Base-by-base conservation (phyloP, 1,140 invertebrate genomes). In the Scaptomyza graminum region DNA sequence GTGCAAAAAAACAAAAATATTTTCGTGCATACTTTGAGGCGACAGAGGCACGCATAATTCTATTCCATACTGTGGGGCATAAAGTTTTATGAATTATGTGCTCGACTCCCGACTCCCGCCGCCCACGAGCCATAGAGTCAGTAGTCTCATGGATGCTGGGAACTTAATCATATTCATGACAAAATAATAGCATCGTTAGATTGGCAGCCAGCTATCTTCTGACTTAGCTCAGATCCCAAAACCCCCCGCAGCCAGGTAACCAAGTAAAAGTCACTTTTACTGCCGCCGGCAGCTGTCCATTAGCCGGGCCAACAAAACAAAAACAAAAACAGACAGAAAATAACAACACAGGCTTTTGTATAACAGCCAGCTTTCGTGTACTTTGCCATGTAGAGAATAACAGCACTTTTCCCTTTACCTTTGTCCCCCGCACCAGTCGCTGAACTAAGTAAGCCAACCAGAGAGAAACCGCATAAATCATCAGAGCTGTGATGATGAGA, bases 181-280 rank as follows among this genome's bases (percentile, higher is more conserved):
- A 84, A 84, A 73, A 66, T 84, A 84, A 84, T 84, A 80, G 72
- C 80, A 79, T 84, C 80, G 80, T 84, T 83, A 84, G 57, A 78
- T 71, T 49, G 76, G 47, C 76, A 62, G 50, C 11, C n/a, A 22
- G 13, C 34, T 18, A 6, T 4, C 61, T 52, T 4, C 61, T 52
- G 60, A 44, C 51, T 12, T 41, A 34, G 7, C 9, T 9, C 7
- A 9, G 31, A 34, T 2, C 31, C 31, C 28, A 31, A 31, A 4
- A 25, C 25, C 25, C 25, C 28, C 3, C 3, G 9, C 37, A 41
- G 37, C 1, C 66, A 62, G 49, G 49, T 68, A 68, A 59, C 52
- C 54, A 50, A 31, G 25, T 13, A 46, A 51, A 66, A 59, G 78
- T 76, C 67, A 46, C 67, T 64, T 76, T 74, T 57, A 12, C 13